Evolutionary conservation across 2,797 vertebrate species (phyloP).

Genomic region (Anguilla anguilla): DNA sequence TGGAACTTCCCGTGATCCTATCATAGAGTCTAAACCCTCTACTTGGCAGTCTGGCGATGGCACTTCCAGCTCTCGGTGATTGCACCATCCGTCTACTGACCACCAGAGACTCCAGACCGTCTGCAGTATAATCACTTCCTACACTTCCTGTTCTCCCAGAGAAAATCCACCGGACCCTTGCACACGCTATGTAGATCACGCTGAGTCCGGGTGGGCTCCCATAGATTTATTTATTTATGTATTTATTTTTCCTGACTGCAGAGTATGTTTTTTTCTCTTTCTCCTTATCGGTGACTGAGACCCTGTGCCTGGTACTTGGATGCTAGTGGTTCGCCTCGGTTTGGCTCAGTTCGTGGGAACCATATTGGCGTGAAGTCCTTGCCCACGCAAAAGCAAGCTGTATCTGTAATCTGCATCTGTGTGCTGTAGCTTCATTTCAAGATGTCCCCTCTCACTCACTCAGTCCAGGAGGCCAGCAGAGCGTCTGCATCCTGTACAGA

Average conservation of each 20-base stretch:
- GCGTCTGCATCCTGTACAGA: neutral
- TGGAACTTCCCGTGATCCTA: constrained; percentile 15
- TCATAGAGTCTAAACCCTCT: neutral
- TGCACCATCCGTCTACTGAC: neutral
- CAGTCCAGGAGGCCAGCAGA: neutral
- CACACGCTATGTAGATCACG: neutral
- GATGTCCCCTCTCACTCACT: neutral
- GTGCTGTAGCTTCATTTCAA: neutral
- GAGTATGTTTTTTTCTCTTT: neutral
- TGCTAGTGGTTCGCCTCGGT: neutral
- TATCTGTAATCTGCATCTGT: neutral
- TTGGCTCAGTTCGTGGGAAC: neutral
- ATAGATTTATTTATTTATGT: too few relatives aligned
- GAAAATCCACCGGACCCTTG: neutral
- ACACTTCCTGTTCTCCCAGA: neutral
- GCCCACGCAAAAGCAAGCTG: neutral
- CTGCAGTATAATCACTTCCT: neutral
- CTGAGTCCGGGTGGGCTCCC: neutral
- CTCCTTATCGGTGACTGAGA: neutral
- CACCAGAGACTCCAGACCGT: neutral
- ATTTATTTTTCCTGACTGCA: neutral
- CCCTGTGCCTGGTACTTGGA: neutral
- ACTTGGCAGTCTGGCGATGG: neutral
- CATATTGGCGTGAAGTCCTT: too few relatives aligned
- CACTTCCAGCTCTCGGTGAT: neutral